Base-by-base conservation (phyloP, 1,140 invertebrate species). In the Hormaphis cornu region DNA sequence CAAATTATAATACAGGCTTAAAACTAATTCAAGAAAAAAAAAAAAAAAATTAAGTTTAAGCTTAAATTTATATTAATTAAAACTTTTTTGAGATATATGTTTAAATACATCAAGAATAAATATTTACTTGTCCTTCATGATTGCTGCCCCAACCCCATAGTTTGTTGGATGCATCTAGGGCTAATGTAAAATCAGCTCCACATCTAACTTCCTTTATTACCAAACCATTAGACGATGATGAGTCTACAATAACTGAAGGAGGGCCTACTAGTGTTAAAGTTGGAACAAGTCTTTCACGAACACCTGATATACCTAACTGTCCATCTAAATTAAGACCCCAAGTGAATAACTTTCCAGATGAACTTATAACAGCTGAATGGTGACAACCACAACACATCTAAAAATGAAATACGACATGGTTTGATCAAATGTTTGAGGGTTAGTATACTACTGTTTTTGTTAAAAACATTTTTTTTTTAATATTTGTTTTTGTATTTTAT, bases 301-400 rank as follows among this genome's bases (percentile, higher is more conserved):
- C 80, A 42, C 83, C 44, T 16, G 61, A 82, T 71, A 83, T 83
- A n/a, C 87, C 87, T 69, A 88, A 76, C 76, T 89, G 87, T 16
- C 85, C 87, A 75, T 88, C 86, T 18, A 85, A 75, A 77, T 87
- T 88, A 44, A 83, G 78, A 30, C 88, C 88, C 86, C 87, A 89
- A 1, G 82, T 81, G 73, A 85, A 89, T 3, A 88, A 77, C 33
- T 80, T 81, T 16, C 86, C 86, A 72, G 84, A 81, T 54, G 81
- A 80, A 4, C 86, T 87, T 33, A 89, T 73, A n/a, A 88, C 73
- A 16, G 83, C 80, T 54, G 82, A 84, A 75, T 90, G 88, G 73
- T 86, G 83, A 74, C 82, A 85, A 16, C 88, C 88, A 73, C 84
- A 84, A 70, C 83, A 79, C 73, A 87, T 81, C 83, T 86, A 72